phyloP scores from a whole-genome alignment of 2,888 invertebrate species.

The Phyllotreta cruciferae region DNA sequence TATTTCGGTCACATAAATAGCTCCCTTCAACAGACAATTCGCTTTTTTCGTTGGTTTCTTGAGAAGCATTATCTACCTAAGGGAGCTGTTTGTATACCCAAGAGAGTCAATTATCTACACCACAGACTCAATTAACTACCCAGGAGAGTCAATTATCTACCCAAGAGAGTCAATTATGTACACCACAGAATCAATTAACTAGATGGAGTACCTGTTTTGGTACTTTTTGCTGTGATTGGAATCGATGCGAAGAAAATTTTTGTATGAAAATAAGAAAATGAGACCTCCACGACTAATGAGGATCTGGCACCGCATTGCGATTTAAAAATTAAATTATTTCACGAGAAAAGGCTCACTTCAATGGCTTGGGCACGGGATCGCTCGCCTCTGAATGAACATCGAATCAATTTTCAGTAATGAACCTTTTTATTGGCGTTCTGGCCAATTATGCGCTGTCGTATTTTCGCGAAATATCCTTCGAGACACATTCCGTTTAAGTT shows the following conservation, averaged over 20 bases:
- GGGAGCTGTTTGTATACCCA: too few species aligned
- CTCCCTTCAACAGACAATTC: too few species aligned
- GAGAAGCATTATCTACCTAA: neutral
- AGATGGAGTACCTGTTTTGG: neutral
- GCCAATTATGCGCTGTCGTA: constrained; percentile 24
- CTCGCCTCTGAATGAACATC: constrained; percentile 21
- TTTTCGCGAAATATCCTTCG: constrained; percentile 18
- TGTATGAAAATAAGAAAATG: neutral
- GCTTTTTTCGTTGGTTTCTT: too few species aligned
- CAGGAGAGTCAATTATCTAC: too few species aligned
- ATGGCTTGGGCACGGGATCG: constrained; percentile 23
- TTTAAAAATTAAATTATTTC: constrained; percentile 30
- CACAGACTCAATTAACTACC: too few species aligned
- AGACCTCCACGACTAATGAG: constrained; percentile 1
- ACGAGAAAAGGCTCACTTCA: constrained; percentile 19
- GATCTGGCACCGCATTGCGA: constrained; percentile 25
- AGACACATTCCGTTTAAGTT: constrained; percentile 4
- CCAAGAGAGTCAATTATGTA: too few species aligned
- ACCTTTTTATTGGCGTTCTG: constrained; percentile 23
- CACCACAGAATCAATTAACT: too few species aligned
- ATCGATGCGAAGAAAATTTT: too few species aligned
- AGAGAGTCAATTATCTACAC: too few species aligned
- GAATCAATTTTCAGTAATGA: constrained; percentile 33
- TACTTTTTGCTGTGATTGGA: neutral
- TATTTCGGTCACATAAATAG: too few species aligned